Percentiles rank a stretch among this genome's conserved stretches.
phyloP scores from a whole-genome alignment of 2,797 vertebrate species.

The Xenops minutus region DNA sequence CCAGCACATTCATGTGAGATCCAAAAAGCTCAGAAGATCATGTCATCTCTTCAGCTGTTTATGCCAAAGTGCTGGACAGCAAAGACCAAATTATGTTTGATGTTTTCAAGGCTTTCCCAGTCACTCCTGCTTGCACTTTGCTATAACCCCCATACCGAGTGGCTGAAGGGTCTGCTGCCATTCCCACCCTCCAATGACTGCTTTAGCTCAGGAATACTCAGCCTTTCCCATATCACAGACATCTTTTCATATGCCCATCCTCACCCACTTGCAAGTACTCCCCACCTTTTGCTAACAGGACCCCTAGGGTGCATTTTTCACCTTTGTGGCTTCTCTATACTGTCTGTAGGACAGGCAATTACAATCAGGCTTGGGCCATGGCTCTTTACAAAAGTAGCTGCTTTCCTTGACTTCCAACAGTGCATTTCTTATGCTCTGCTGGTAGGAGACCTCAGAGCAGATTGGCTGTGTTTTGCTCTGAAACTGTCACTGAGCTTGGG shows the following conservation, averaged over 20 bases:
- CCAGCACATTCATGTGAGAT: not conserved
- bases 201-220: not conserved
- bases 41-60: not conserved
- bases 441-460: not conserved
- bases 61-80: not conserved
- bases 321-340: not conserved
- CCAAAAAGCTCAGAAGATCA: not conserved
- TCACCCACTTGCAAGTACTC: not conserved
- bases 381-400: not conserved
- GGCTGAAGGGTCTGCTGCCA: not conserved
- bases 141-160: not conserved
- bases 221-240: not conserved
- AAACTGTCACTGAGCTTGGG: not conserved
- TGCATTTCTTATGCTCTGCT: not conserved
- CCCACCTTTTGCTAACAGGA: not conserved
- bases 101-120: not conserved
- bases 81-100: not conserved
- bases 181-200: not conserved
- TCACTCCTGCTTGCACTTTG: not conserved
- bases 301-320: not conserved
- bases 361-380: not conserved
- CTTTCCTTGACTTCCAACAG: not conserved
- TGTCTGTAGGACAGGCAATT: not conserved
- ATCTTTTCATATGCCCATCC: not conserved
- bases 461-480: not conserved